Evolutionary conservation across 2,797 vertebrate species (phyloP), one percentile per base, ranked within the genome.

Genomic region (Sebastes glaucus): DNA sequence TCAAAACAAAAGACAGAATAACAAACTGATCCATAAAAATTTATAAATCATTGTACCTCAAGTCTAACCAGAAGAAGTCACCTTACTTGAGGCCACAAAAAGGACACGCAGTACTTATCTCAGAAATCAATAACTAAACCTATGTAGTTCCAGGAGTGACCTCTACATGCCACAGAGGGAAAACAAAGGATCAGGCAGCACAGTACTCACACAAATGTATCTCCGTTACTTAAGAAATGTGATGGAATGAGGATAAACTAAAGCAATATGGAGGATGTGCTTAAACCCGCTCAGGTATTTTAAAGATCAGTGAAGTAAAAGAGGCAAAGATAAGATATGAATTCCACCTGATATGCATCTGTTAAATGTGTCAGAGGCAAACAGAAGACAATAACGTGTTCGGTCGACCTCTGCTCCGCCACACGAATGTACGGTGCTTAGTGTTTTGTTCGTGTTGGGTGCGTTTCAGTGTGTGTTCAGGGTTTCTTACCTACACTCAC

Each of bases 401-500:
- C 25, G 27, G 38, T 62, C 13, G 28, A 70, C 57, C 65, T 83
- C 71, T 81, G 75, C 78, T 77, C 60, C 16, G 75, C 38, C 32
- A 20, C 77, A 75, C 68, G 66, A 69, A 65, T 16, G 42, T 5
- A 20, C 32, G 8, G 63, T 30, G 49, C 79, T 81, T 78, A 49
- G 42, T 53, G 22, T 68, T 77, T 71, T 35, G 49, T 49, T 66
- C 14, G 6, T 53, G 57, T 14, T 49, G 57, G 64, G 71, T 66
- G 62, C 35, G 67, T 57, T 56, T 66, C 60, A 30, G 76, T 59
- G 72, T 76, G 86, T 76, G 74, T 62, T 65, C 6, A 42, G 67
- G 86, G 72, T 86, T 91, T 94, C 97, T 97, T 97, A 99, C 99
- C 99, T 99, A 97, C 99, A 99, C 93, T 98, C 97, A 95, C 99